Base-by-base conservation (phyloP, 2,113 vertebrate species). In the Nyctibius bracteatus region DNA sequence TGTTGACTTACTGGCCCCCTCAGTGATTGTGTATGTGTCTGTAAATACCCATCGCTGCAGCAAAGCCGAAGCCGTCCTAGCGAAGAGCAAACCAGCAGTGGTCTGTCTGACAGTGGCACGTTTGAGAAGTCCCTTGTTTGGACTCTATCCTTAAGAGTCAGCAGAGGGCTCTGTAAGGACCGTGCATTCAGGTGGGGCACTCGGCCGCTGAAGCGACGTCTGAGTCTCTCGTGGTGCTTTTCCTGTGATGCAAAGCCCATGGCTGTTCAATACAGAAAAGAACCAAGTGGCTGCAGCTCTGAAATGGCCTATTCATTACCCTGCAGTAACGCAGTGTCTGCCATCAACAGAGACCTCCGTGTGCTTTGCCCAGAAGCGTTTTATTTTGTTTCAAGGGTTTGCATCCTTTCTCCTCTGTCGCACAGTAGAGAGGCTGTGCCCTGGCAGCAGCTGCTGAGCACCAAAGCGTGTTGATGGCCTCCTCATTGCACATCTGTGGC, bases 251-350 rank as follows among this genome's bases (percentile, higher is more conserved):
- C 47, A 86, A 46, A 85, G 13, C 35, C 31, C 0, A 0, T 33
- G 62, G 30, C 13, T 49, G 28, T 46, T 68, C 73, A 52, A 5
- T 14, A 25, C 0, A 3, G 16, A 19, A 9, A 72, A 81, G 39
- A 65, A 25, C 25, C 10, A 39, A 71, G 17, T 39, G 51, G 37
- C 47, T 77, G 66, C 46, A 20, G 49, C 70, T 92, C 44, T 86
- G 54, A 93, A 88, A 57, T 47, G 37, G 17, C 24, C 16, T 81
- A 0, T 92, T 90, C 22, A 8, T 73, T 72, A 20, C 23, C 14
- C 6, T 70, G 47, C 0, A 0, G n/a, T 49, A 75, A 20, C 39
- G 39, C 44, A 31, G 22, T 14, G 67, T 73, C 1, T 11, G 41
- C 49, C 4, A 4, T 68, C n/a, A 44, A 3, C 5, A 37, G 67